Evolutionary conservation across 2,797 vertebrate genomes (phyloP), one percentile per base, ranked within the genome.

Genomic region (Luscinia luscinia): DNA sequence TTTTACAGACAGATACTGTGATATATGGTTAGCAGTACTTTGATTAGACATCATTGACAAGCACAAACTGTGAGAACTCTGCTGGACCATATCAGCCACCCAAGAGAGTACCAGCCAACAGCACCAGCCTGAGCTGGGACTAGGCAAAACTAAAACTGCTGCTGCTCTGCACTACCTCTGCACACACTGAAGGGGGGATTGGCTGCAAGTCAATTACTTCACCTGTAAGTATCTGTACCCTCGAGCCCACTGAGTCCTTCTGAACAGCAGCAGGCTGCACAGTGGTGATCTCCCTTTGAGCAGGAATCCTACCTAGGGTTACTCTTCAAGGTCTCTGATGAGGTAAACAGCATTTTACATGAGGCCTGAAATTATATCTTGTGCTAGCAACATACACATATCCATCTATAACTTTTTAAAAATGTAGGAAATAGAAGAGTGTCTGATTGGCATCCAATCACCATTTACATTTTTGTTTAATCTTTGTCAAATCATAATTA

Each of bases 251-350:
- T 49, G 43, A 32, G 27, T 12, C 41, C 32, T 69, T 27, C 34
- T 43, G 16, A 15, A 28, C 0, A 3, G 9, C 52, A 59, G 24
- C 4, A 3, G 18, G 23, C 14, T 43, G 21, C 8, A 19, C 1
- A n/a, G 36, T 34, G 27, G n/a, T 78, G 54, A 55, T 36, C 6
- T 51, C 11, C 21, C 12, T 52, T 70, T 48, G 19, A 34, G 9
- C 21, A 72, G 22, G 13, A 11, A 30, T 4, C 0, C 22, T 36
- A 34, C 48, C 70, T 32, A 66, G 4, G 6, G 2, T 51, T 73
- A 30, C 3, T 36, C 11, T 36, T 82, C 49, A 59, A 52, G 28
- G 13, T 26, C 41, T 79, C 3, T n/a, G 58, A 72, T 0, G 0
- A 63, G 13, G 13, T 30, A 58, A 59, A 30, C 2, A 4, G 11